These are phyloP conservation scores for Stomatorhinus ivindoensis DNA, from an alignment of 2,113 vertebrate genomes.

Conservation along the genomic window DNA sequence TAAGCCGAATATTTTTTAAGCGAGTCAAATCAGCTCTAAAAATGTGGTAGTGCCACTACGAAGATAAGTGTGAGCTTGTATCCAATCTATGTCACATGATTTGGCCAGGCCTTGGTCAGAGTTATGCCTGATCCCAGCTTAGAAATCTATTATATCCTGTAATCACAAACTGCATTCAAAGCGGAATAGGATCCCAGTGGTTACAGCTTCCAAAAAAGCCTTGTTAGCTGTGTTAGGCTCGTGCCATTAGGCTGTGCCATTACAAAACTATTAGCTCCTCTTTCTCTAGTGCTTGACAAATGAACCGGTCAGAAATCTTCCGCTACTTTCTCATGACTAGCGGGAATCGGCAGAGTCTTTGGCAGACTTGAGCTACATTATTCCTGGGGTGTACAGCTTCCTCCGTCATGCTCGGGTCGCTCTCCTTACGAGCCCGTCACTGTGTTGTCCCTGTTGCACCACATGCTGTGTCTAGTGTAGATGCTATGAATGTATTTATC, in stretches of 20 bases:
- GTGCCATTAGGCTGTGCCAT: not conserved
- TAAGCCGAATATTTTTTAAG: not conserved
- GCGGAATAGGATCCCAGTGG: not conserved
- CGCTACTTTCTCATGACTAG: not conserved
- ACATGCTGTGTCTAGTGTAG: not conserved
- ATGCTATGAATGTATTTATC: not conserved
- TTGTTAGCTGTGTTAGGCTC: not conserved
- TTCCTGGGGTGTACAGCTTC: not conserved
- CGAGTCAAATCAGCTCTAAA: not conserved
- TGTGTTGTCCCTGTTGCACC: not conserved
- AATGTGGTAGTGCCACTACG: not conserved
- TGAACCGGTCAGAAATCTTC: not conserved
- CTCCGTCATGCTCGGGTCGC: not conserved
- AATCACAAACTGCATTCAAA: not conserved
- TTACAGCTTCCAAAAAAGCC: not conserved
- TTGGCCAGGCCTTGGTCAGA: not conserved
- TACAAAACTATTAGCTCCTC: not conserved
- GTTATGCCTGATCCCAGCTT: not conserved
- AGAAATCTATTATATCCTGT: not conserved
- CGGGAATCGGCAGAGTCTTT: not conserved
- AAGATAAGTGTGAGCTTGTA: not conserved
- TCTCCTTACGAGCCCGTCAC: not conserved
- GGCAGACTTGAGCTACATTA: not conserved
- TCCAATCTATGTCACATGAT: not conserved
- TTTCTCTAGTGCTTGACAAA: not conserved